Evolutionary conservation across 2,797 vertebrate genomes (phyloP).

Genomic region (Hydrocynus forskahlii): DNA sequence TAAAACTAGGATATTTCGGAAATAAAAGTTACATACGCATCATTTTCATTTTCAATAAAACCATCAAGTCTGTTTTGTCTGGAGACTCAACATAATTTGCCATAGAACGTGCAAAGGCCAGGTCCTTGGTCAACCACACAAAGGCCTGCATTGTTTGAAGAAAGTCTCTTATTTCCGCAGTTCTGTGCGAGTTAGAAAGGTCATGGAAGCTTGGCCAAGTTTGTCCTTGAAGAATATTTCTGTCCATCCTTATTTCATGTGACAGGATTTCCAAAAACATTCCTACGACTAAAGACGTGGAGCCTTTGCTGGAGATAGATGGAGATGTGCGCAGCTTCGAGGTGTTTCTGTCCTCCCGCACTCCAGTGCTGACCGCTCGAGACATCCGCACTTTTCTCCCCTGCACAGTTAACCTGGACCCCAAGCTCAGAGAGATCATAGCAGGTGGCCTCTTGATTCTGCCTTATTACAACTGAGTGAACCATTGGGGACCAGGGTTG

Average conservation of each 20-base stretch:
- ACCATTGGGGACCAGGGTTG: too few relatives aligned
- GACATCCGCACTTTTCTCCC: slow-evolving; percentile 95
- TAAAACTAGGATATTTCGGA: slow-evolving; percentile 29
- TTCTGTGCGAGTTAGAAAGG: slow-evolving; percentile 15
- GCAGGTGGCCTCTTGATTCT: slow-evolving; percentile 73
- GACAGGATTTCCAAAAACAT: slow-evolving; percentile 94
- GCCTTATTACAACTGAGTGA: not conserved
- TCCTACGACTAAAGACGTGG: slow-evolving; percentile 97
- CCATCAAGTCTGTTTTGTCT: slow-evolving; percentile 41
- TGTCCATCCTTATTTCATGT: not conserved
- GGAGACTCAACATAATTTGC: slow-evolving; percentile 25
- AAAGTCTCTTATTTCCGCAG: slow-evolving; percentile 19
- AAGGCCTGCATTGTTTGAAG: slow-evolving; percentile 42
- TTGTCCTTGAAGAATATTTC: not conserved
- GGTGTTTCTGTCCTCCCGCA: slow-evolving; percentile 95
- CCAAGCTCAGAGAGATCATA: slow-evolving; percentile 96
- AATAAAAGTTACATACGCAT: slow-evolving; percentile 34
- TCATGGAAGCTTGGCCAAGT: slow-evolving; percentile 18
- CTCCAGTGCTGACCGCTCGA: slow-evolving; percentile 88
- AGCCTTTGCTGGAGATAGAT: slow-evolving; percentile 97
- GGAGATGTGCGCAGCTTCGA: slow-evolving; percentile 93
- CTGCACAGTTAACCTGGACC: slow-evolving; percentile 97
- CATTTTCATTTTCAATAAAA: slow-evolving; percentile 41
- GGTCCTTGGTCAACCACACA: slow-evolving; percentile 30
- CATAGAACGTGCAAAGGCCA: slow-evolving; percentile 14